Conservation (phyloP, 2,113 vertebrate species). For the Pogonocichla stellata region DNA sequence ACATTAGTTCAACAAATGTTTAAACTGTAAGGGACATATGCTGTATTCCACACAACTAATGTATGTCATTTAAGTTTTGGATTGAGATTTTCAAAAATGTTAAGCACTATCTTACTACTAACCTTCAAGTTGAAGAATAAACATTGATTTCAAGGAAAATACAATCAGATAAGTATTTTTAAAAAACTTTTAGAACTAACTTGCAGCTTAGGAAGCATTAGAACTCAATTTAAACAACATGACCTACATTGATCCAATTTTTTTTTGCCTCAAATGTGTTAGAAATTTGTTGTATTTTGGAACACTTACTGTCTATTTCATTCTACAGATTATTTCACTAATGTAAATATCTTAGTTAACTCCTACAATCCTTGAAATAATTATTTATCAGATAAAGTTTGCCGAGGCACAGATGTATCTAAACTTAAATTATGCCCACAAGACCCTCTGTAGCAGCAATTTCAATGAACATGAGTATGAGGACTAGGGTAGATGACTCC, state of each 20-base stretch:
- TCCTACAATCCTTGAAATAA: not conserved
- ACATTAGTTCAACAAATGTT: not conserved
- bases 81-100: not conserved
- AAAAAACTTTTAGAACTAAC: not conserved
- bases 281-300: not conserved
- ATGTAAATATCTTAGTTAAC: not conserved
- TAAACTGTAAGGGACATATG: not conserved
- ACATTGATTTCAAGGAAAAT: not conserved
- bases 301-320: not conserved
- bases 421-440: not conserved
- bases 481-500: rapidly evolving
- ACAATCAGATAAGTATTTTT: not conserved
- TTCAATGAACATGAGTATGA: not conserved
- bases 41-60: not conserved
- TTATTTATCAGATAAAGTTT: not conserved
- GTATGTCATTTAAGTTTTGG: not conserved
- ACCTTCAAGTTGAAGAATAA: not conserved
- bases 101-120: not conserved
- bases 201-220: not conserved
- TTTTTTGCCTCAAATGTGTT: not conserved
- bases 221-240: not conserved
- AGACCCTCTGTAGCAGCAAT: not conserved
- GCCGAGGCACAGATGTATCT: not conserved
- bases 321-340: not conserved
- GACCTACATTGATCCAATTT: not conserved